Evolutionary conservation across 2,797 vertebrate genomes (phyloP).

Genomic region (Diplodus sargus): DNA sequence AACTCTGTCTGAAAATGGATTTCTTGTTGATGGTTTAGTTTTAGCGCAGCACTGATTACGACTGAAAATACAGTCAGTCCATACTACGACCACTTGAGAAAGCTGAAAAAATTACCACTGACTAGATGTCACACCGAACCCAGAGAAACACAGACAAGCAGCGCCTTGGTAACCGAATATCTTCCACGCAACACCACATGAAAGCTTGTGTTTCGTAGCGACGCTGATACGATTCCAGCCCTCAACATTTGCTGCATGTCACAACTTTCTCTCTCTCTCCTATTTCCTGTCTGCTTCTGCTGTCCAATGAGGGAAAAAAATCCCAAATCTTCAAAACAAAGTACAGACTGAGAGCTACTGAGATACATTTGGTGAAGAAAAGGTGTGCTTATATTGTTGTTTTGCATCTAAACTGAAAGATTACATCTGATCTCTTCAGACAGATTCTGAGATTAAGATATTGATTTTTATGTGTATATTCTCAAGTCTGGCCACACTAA

Average conservation of each 20-base stretch:
- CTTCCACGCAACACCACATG: no score
- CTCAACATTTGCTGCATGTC: no score
- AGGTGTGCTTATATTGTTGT: neutral
- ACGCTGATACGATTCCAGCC: no score
- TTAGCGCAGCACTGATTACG: slow-evolving; percentile 7
- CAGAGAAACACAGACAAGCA: neutral
- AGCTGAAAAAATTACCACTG: slow-evolving; percentile 20
- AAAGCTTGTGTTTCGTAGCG: no score
- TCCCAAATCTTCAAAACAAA: no score
- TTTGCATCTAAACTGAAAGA: neutral
- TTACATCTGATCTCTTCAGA: slow-evolving; percentile 2
- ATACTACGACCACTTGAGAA: slow-evolving; percentile 17
- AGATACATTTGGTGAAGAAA: neutral
- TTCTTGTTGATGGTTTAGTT: slow-evolving; percentile 28
- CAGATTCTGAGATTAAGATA: slow-evolving; percentile 25
- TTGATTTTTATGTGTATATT: slow-evolving; percentile 35
- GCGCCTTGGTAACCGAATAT: no score
- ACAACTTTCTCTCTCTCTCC: no score
- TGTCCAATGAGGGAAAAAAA: no score
- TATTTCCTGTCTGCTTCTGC: no score
- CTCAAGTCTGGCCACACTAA: slow-evolving; percentile 6
- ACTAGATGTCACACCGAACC: neutral
- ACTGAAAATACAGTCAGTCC: slow-evolving; percentile 4
- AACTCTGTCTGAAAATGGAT: slow-evolving; percentile 32
- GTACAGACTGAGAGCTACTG: no score